A percentile compares a stretch with the other conserved stretches of the same genome.
Conservation (phyloP, 2,797 vertebrate genomes). For the Syncerus caffer region DNA sequence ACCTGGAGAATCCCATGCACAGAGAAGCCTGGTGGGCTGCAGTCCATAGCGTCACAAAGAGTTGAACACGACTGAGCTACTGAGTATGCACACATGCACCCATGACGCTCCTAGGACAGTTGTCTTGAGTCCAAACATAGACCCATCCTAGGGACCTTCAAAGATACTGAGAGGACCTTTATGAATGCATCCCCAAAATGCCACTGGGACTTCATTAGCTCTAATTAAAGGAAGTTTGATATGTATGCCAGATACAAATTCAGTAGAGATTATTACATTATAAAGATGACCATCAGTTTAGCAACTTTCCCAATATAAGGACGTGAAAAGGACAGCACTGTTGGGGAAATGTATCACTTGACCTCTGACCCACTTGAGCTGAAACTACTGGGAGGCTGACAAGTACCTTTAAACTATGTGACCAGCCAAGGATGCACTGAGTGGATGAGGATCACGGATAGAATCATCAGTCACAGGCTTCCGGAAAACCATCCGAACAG, state of each 20-base stretch:
- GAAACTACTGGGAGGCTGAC: background rate
- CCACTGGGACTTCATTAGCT: background rate
- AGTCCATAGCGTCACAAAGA: background rate
- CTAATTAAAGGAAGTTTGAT: background rate
- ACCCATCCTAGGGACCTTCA: background rate
- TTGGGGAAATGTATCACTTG: background rate
- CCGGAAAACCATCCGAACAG: background rate
- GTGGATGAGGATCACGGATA: background rate
- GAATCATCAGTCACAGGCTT: background rate
- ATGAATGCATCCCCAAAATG: background rate
- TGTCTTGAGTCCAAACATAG: background rate
- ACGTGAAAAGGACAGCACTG: background rate
- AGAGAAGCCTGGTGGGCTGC: background rate
- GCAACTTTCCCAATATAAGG: background rate
- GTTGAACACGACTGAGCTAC: background rate
- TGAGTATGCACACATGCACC: background rate
- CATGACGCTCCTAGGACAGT: background rate
- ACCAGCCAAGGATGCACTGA: background rate
- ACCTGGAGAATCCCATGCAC: background rate
- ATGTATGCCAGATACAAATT: background rate
- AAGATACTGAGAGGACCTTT: background rate
- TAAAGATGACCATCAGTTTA: background rate
- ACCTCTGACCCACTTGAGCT: background rate
- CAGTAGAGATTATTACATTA: background rate
- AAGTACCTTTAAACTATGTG: background rate